phyloP scores from a whole-genome alignment of 2,113 vertebrate species.

The Silurus glanis region DNA sequence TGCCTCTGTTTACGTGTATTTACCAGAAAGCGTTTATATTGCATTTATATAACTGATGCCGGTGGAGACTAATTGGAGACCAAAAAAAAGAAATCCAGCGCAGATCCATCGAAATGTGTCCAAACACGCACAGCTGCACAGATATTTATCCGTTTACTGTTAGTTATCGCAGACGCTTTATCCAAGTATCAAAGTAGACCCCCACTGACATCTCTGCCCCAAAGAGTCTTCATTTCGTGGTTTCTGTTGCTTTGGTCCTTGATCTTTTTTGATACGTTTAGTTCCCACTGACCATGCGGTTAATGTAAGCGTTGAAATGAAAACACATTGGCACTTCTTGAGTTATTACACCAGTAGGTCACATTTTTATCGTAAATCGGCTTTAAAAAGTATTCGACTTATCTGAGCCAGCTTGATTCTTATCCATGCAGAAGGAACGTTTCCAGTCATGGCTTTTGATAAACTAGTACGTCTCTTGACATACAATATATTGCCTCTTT shows the following conservation, averaged over 20 bases:
- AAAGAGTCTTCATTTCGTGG: not conserved
- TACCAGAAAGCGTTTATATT: constrained; percentile 72
- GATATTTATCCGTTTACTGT: constrained; percentile 37
- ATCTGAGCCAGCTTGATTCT: not conserved
- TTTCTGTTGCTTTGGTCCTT: not conserved
- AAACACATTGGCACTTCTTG: not conserved
- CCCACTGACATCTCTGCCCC: not conserved
- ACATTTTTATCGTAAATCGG: no score
- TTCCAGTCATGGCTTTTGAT: not conserved
- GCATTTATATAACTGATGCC: constrained; percentile 55
- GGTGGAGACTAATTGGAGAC: constrained; percentile 37
- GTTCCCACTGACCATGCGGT: not conserved
- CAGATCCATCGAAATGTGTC: constrained; percentile 19
- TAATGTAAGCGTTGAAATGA: not conserved
- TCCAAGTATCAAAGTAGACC: constrained; percentile 8
- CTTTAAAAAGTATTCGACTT: no score
- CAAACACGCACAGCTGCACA: constrained; percentile 39
- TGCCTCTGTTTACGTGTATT: constrained; percentile 72
- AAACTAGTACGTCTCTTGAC: not conserved
- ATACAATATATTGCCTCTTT: not conserved
- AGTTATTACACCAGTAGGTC: no score
- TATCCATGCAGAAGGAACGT: not conserved
- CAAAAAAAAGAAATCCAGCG: constrained; percentile 8
- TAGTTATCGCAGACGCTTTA: constrained; percentile 27
- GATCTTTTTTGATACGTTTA: not conserved